A percentile compares a stretch with the other conserved stretches of the same genome.
phyloP scores from a whole-genome alignment of 2,797 vertebrate species.

The Steatocranus sp. region DNA sequence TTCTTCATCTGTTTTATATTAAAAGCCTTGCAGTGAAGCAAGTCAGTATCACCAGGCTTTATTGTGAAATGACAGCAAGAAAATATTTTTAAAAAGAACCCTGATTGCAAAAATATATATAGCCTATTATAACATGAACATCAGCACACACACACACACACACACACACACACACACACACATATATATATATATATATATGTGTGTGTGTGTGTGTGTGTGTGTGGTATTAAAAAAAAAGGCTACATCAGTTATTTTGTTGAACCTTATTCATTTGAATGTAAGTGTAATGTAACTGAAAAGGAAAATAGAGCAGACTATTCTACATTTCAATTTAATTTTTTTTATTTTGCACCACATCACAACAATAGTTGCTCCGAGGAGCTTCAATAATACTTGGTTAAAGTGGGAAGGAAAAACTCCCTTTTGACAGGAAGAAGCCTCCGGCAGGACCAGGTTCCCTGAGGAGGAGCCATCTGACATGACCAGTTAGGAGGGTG shows the following conservation, averaged over 20 bases:
- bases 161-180: neutral
- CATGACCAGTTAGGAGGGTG: neutral
- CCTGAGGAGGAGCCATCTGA: neutral
- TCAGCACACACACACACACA: neutral
- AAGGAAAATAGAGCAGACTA: neutral
- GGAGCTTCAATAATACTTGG: neutral
- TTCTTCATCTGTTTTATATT: neutral
- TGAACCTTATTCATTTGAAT: neutral
- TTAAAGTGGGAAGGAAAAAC: neutral
- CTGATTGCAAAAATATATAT: neutral
- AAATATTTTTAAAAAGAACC: neutral
- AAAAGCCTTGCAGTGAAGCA: neutral
- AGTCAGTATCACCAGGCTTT: neutral
- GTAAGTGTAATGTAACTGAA: neutral
- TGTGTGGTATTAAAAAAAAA: neutral
- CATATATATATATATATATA: fast-evolving
- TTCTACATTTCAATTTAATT: neutral
- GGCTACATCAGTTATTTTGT: neutral
- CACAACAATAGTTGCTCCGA: neutral
- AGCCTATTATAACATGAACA: neutral
- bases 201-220: too few species aligned
- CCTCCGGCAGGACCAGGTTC: neutral
- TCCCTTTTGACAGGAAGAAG: neutral
- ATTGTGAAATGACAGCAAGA: neutral
- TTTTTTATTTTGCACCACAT: neutral